A percentile compares a stretch with the other conserved stretches of the same genome.
Evolutionary conservation across 1,140 invertebrate genomes (phyloP).

Genomic region (Lepeophtheirus salmonis): DNA sequence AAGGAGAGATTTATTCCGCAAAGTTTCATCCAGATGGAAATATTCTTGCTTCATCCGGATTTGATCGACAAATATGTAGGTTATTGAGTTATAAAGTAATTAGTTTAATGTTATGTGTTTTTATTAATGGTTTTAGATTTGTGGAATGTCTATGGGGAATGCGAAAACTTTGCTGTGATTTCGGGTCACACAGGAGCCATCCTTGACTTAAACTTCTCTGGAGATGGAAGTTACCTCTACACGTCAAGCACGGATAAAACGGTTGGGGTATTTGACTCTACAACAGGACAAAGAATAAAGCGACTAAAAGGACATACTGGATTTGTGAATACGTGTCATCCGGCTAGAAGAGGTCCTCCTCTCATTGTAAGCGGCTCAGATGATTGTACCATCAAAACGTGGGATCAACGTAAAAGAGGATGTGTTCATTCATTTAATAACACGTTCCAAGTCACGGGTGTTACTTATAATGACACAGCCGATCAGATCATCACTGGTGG

Average conservation of each 20-base stretch:
- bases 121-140: conserved; percentile 44
- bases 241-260: conserved; percentile 87
- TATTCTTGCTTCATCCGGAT: conserved; percentile 81
- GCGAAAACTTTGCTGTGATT: conserved; percentile 84
- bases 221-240: conserved; percentile 73
- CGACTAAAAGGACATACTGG: conserved; percentile 47
- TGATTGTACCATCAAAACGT: conserved; percentile 78
- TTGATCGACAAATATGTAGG: conserved; percentile 89
- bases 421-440: conserved; percentile 37
- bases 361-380: conserved; percentile 81
- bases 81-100: neutral
- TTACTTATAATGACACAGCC: conserved; percentile 85
- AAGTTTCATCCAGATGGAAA: conserved; percentile 93
- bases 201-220: conserved; percentile 86
- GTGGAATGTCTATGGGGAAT: conserved; percentile 95
- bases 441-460: conserved; percentile 51
- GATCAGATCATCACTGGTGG: conserved; percentile 76
- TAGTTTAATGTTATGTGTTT: neutral
- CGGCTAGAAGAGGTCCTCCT: conserved; percentile 63
- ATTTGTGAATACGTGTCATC: conserved; percentile 66
- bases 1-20: conserved; percentile 79
- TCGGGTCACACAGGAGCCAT: conserved; percentile 78
- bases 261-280: conserved; percentile 82
- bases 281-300: conserved; percentile 30
- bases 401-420: conserved; percentile 47